Evolutionary conservation across 2,113 vertebrate species (phyloP).

Genomic region (Hystrix brachyura): DNA sequence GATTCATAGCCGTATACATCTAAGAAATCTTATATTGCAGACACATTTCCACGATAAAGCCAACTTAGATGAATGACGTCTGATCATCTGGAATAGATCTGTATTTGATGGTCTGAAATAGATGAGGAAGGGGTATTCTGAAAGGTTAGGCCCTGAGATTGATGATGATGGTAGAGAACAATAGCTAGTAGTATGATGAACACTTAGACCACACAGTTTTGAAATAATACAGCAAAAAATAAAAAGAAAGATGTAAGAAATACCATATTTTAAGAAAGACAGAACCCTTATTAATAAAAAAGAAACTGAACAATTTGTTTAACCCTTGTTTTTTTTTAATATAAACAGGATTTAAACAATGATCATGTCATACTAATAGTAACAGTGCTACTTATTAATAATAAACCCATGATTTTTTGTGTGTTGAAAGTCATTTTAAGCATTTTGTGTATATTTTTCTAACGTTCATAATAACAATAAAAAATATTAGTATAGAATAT

Average conservation of each 20-base stretch:
- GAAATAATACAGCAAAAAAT: neutral
- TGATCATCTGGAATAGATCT: neutral
- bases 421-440: neutral
- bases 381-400: neutral
- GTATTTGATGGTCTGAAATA: neutral
- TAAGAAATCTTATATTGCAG: neutral
- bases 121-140: neutral
- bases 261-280: neutral
- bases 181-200: neutral
- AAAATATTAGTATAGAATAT: neutral
- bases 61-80: neutral
- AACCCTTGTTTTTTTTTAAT: neutral
- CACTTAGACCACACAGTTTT: neutral
- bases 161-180: neutral
- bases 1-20: neutral
- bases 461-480: neutral
- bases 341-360: neutral
- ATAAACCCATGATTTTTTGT: neutral
- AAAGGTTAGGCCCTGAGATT: neutral
- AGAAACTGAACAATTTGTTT: neutral
- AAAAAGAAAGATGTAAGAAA: neutral
- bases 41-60: neutral
- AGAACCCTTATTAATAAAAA: neutral
- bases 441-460: slow-evolving; percentile 3
- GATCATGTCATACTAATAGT: neutral